Conservation (phyloP, 2,888 invertebrate genomes). For the Ceraclea dissimilis region DNA sequence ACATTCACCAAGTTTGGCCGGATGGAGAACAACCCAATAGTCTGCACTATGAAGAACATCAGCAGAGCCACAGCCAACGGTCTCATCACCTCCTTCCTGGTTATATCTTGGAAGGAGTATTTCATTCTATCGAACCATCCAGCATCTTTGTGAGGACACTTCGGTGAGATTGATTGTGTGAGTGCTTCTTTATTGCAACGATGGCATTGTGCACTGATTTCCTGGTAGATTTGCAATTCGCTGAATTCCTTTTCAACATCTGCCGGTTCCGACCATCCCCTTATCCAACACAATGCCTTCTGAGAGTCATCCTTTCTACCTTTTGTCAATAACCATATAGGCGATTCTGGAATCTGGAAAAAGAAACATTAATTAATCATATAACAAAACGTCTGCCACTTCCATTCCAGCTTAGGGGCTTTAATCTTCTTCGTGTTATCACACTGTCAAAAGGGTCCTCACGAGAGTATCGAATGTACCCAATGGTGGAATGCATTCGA, state of each 20-base stretch:
- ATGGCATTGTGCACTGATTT: conserved; percentile 29
- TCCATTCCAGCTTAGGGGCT: too few relatives aligned
- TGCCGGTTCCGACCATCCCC: conserved; percentile 48
- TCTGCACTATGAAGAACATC: conserved; percentile 47
- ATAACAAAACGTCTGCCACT: too few relatives aligned
- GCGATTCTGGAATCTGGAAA: conserved; percentile 51
- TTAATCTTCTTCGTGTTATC: not conserved
- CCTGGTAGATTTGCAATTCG: conserved; percentile 41
- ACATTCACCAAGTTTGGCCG: conserved; percentile 51
- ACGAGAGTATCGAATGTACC: too few relatives aligned
- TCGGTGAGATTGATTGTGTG: conserved; percentile 26
- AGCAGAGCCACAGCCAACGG: conserved; percentile 46
- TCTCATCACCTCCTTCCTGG: conserved; percentile 46
- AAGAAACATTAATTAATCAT: not conserved
- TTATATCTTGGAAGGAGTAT: conserved; percentile 32
- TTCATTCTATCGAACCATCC: conserved; percentile 32
- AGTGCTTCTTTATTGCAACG: conserved; percentile 9
- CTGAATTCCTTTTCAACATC: conserved; percentile 47
- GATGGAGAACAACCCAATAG: conserved; percentile 45
- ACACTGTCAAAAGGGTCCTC: not conserved
- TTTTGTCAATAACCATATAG: conserved; percentile 52
- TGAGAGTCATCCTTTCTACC: conserved; percentile 48
- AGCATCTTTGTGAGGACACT: conserved; percentile 32
- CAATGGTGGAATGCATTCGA: too few relatives aligned
- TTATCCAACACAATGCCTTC: conserved; percentile 46